Evolutionary conservation across 2,113 vertebrate genomes (phyloP), one percentile per base, ranked within the genome.

Genomic region (Chaenocephalus aceratus): DNA sequence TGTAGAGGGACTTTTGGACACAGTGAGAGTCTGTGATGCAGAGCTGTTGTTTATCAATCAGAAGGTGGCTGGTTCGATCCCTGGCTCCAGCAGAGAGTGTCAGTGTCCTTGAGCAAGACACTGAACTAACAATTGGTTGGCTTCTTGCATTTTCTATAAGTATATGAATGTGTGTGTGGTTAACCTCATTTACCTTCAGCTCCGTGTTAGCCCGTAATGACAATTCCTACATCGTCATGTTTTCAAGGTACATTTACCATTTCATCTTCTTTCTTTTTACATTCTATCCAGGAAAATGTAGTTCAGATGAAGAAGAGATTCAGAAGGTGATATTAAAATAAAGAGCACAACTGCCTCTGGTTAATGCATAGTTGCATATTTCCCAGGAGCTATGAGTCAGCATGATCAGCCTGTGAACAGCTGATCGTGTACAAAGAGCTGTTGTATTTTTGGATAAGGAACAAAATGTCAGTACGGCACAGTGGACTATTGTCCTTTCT

Each of bases 401-500:
- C n/a, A 44, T 13, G 4, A 56, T 36, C 34, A 26, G 41, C 16
- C 34, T 48, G 51, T 72, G 23, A 54, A 72, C 69, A 36, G n/a
- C 21, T 34, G 13, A 4, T 48, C 58, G 34, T 58, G 36, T 18
- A 34, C 23, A 79, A 77, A 80, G 26, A 46, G 44, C 23, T n/a
- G 57, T 21, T 64, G 54, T 23, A 21, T 68, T 75, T 58, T 26
- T 5, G 62, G 49, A 49, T 52, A 58, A 66, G 21, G 79, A 26
- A 68, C 36, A 49, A 62, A 68, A 26, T 11, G 21, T 41, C 5
- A 1, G 1, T 6, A 10, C 2, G 3, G 11, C 49, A 86, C 83
- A 82, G 75, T 23, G 10, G 59, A 51, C 48, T 26, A 72, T 49
- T 84, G 81, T 77, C 48, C 68, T 11, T 9, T 77, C 64, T 79